Percentiles rank a stretch among this genome's conserved stretches.
Conservation (phyloP, 2,113 vertebrate genomes). For the Turdus rufiventris region DNA sequence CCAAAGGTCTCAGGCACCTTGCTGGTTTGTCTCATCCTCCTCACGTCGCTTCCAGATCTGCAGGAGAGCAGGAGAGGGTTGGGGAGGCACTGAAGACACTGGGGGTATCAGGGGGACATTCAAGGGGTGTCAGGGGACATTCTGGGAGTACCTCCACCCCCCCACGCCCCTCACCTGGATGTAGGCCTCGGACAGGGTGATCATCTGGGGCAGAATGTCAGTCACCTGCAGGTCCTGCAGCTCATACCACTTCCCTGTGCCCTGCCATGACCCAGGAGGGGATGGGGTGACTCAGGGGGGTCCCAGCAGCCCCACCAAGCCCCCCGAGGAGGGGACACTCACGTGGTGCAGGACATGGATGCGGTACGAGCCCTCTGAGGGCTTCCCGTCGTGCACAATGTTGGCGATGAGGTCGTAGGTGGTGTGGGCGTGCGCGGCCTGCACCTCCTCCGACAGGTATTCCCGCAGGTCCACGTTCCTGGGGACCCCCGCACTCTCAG, state of each 20-base stretch:
- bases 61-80: neutral
- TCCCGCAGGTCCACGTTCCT: slow-evolving; percentile 16
- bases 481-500: neutral
- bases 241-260: slow-evolving; percentile 97
- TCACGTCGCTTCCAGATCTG: slow-evolving; percentile 95
- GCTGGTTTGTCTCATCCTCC: slow-evolving; percentile 80
- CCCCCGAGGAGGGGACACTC: slow-evolving; percentile 11
- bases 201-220: slow-evolving; percentile 97
- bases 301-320: fast-evolving
- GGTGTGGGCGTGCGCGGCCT: neutral
- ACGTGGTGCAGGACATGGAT: slow-evolving; percentile 96
- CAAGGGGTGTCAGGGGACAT: neutral
- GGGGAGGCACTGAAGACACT: too few relatives aligned
- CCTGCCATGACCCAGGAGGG: slow-evolving; percentile 63
- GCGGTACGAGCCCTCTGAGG: slow-evolving; percentile 82
- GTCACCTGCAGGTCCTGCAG: slow-evolving; percentile 96
- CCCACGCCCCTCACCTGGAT: slow-evolving; percentile 83
- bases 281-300: fast-evolving
- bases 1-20: slow-evolving; percentile 72
- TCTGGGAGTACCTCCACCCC: neutral
- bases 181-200: slow-evolving; percentile 94
- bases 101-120: too few relatives aligned
- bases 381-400: neutral
- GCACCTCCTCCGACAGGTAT: neutral
- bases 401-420: slow-evolving; percentile 11